Conservation (phyloP, 2,888 invertebrate species). For the Sminthurinus aureus region DNA sequence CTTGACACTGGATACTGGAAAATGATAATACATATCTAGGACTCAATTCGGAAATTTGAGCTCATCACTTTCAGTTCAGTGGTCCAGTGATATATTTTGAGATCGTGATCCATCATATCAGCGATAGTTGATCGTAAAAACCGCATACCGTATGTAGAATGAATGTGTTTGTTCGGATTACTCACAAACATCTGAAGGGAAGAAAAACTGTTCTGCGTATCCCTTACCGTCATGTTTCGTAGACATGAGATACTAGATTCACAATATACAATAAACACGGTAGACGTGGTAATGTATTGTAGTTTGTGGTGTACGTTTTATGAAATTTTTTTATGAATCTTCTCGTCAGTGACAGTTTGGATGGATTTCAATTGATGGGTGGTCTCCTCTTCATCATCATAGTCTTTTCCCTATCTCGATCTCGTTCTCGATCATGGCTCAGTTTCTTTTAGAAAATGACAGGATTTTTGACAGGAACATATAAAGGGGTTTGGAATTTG, state of each 20-base stretch:
- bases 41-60: no score
- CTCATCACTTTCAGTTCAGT: no score
- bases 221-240: no score
- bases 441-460: not conserved
- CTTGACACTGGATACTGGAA: no score
- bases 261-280: not conserved
- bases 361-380: not conserved
- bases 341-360: not conserved
- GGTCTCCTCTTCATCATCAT: not conserved
- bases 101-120: no score
- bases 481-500: not conserved
- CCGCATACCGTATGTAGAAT: no score
- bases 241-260: not conserved
- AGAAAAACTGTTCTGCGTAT: not conserved
- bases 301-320: not conserved
- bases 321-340: no score
- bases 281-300: not conserved
- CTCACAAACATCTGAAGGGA: not conserved
- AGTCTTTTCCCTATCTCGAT: not conserved
- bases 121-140: no score
- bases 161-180: no score
- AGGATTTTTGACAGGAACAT: slow-evolving; percentile 10
- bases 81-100: no score
- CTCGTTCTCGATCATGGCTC: not conserved
- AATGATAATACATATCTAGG: no score